Evolutionary conservation across 2,113 vertebrate species (phyloP).

Genomic region (Ornithorhynchus anatinus): DNA sequence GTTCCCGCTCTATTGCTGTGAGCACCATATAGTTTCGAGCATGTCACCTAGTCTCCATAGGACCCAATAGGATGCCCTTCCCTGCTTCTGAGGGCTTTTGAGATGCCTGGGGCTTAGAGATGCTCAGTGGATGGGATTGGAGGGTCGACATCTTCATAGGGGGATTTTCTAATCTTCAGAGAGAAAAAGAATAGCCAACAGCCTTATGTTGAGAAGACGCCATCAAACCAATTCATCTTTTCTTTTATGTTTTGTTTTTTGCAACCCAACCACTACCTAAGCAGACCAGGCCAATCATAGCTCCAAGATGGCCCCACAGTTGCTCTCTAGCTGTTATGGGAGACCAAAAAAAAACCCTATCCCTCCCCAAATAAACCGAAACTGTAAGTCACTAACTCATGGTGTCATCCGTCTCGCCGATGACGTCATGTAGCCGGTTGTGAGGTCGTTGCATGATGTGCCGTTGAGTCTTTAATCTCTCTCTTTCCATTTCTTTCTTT

Average conservation of each 20-base stretch:
- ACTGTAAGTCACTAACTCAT: conserved; percentile 80
- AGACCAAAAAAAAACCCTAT: conserved; percentile 53
- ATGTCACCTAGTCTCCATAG: no score
- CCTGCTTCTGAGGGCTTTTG: not conserved
- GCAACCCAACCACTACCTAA: conserved; percentile 74
- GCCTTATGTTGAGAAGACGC: not conserved
- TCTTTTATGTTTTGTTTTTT: conserved; percentile 69
- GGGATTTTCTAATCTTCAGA: not conserved
- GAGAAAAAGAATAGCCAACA: not conserved
- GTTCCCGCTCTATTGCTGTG: no score
- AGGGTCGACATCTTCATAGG: not conserved
- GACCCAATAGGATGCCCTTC: not conserved
- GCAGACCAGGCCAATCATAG: conserved; percentile 77
- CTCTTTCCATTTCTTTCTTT: conserved; percentile 51
- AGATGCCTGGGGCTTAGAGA: not conserved
- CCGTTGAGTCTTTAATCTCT: conserved; percentile 63
- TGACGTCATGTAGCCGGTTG: conserved; percentile 82
- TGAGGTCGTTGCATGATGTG: conserved; percentile 83
- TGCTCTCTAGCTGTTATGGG: conserved; percentile 71
- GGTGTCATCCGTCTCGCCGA: conserved; percentile 76
- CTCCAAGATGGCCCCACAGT: conserved; percentile 76
- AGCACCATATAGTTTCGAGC: no score
- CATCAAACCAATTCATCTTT: conserved; percentile 15
- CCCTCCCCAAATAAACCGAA: conserved; percentile 54
- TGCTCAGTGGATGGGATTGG: no score